Percentiles rank a stretch among this genome's conserved stretches.
Conservation (phyloP, 2,888 invertebrate species). For the Beris chalybata region DNA sequence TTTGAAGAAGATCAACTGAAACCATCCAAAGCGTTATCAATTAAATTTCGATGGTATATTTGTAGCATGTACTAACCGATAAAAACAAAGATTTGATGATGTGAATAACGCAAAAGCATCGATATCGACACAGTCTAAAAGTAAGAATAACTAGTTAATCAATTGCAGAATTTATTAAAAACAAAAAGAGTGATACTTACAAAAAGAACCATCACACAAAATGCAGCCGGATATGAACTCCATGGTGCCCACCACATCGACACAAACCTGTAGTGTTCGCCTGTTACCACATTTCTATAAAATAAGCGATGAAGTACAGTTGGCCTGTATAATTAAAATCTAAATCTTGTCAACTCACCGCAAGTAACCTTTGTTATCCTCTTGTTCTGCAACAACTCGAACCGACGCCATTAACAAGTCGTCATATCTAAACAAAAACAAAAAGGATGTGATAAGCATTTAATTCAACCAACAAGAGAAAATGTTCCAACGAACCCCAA, state of each 20-base stretch:
- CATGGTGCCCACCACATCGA: slow-evolving; percentile 96
- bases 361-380: slow-evolving; percentile 93
- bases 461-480: neutral
- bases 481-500: slow-evolving; percentile 63
- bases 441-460: neutral
- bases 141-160: slow-evolving; percentile 44
- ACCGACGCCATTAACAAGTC: slow-evolving; percentile 96
- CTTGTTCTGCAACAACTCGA: slow-evolving; percentile 91
- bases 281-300: slow-evolving; percentile 90
- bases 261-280: slow-evolving; percentile 97
- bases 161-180: neutral
- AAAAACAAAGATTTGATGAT: slow-evolving; percentile 99
- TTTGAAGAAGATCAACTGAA: slow-evolving; percentile 95
- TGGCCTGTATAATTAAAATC: too few species aligned
- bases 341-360: slow-evolving; percentile 58
- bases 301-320: neutral
- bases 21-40: slow-evolving; percentile 46
- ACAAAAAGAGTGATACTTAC: slow-evolving; percentile 68
- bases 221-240: slow-evolving; percentile 92
- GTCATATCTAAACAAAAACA: slow-evolving; percentile 66
- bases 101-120: slow-evolving; percentile 96
- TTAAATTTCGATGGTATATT: neutral
- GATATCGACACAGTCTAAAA: slow-evolving; percentile 98
- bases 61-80: slow-evolving; percentile 76
- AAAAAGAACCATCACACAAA: slow-evolving; percentile 97